Conservation (phyloP, 2,113 vertebrate species). For the Prietella phreatophila region DNA sequence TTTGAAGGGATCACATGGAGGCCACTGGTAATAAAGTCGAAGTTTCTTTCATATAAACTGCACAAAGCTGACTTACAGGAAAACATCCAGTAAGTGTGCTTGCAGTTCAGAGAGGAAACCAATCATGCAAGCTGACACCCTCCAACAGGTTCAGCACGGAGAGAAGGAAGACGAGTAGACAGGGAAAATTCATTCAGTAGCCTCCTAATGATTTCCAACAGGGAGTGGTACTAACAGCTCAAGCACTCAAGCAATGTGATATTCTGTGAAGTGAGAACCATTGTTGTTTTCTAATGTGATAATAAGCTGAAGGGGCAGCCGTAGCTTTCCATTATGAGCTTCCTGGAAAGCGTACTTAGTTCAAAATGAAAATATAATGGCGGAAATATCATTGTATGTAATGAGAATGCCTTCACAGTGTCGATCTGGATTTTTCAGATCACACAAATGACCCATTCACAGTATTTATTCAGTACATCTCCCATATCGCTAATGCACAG, state of each 20-base stretch:
- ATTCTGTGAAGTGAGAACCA: constrained; percentile 27
- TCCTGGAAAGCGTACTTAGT: constrained; percentile 3
- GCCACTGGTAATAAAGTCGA: not conserved
- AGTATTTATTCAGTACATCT: not conserved
- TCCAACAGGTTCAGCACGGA: constrained; percentile 14
- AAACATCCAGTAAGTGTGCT: constrained; percentile 14
- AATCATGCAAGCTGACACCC: constrained; percentile 45
- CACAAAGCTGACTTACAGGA: constrained; percentile 10
- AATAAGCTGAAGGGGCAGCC: constrained; percentile 26
- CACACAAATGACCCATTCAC: not conserved
- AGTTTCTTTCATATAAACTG: constrained; percentile 41
- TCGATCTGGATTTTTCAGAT: not conserved
- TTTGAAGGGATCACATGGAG: not conserved
- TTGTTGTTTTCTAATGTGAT: constrained; percentile 29
- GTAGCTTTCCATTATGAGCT: constrained; percentile 36
- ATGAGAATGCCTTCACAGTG: not conserved
- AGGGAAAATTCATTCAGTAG: constrained; percentile 46
- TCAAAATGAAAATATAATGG: constrained; percentile 19
- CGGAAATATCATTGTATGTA: not conserved
- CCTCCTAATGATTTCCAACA: constrained; percentile 49
- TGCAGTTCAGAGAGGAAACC: constrained; percentile 37
- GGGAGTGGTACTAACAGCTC: constrained; percentile 42
- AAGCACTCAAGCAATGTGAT: constrained; percentile 51
- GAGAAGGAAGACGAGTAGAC: constrained; percentile 39
- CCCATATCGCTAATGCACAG: not conserved